These are phyloP conservation scores for Laothoe populi DNA, from an alignment of 2,888 invertebrate species.

Conservation along the genomic window DNA sequence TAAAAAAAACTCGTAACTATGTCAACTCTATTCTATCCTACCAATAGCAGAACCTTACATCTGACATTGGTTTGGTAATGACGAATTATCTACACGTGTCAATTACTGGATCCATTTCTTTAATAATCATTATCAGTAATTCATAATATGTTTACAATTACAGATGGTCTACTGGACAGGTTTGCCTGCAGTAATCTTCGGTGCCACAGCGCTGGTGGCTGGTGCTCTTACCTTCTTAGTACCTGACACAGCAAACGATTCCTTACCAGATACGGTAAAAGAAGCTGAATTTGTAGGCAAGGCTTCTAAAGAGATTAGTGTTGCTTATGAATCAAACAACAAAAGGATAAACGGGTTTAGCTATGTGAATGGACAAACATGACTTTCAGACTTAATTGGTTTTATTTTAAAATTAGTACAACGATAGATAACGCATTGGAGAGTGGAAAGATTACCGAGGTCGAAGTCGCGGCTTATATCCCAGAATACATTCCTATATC, in stretches of 20 bases:
- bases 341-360: conserved; percentile 26
- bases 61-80: too few species aligned
- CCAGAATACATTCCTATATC: too few species aligned
- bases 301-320: conserved; percentile 35
- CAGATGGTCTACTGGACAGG: conserved; percentile 69
- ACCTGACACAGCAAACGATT: conserved; percentile 61
- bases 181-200: conserved; percentile 66
- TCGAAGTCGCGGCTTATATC: too few species aligned
- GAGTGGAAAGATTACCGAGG: too few species aligned
- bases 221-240: conserved; percentile 63
- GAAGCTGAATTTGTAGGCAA: conserved; percentile 65
- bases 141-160: conserved; percentile 35
- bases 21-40: too few species aligned
- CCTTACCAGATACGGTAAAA: conserved; percentile 66
- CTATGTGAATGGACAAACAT: conserved; percentile 20
- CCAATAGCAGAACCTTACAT: too few species aligned
- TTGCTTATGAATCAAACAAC: conserved; percentile 26
- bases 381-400: background rate
- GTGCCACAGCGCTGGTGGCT: conserved; percentile 57
- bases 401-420: background rate
- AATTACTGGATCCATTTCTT: too few species aligned
- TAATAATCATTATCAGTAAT: too few species aligned
- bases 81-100: too few species aligned
- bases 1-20: too few species aligned
- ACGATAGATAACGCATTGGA: too few species aligned